phyloP scores from a whole-genome alignment of 2,888 invertebrate species.

The Meteorus colon region DNA sequence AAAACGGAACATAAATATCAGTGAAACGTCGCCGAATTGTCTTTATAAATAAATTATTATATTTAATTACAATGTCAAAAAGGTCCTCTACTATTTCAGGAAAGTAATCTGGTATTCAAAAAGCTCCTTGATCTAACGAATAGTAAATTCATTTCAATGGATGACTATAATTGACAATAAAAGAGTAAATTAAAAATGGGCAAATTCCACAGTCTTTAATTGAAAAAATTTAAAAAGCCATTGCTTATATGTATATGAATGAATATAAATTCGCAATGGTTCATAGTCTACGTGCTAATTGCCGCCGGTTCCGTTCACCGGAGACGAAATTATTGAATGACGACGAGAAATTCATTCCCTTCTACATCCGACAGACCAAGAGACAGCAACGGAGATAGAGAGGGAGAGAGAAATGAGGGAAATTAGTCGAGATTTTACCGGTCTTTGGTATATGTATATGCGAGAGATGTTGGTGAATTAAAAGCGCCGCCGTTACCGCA shows the following conservation, averaged over 20 bases:
- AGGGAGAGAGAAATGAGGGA: constrained; percentile 33
- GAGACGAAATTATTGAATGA: constrained; percentile 41
- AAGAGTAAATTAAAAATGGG: background rate
- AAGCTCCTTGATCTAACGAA: too few species aligned
- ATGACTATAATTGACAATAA: background rate
- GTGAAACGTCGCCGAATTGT: too few species aligned
- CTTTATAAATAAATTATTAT: too few species aligned
- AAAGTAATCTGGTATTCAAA: too few species aligned
- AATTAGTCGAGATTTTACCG: constrained; percentile 57
- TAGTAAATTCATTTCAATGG: background rate
- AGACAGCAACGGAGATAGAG: background rate
- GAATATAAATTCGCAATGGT: background rate
- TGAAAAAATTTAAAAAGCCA: constrained; percentile 29
- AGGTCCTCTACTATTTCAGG: too few species aligned
- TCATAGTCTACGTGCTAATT: constrained; percentile 38
- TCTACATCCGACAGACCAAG: background rate
- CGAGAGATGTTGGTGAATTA: constrained; percentile 60
- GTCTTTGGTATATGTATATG: constrained; percentile 5
- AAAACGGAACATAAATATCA: too few species aligned
- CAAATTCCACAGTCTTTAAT: constrained; percentile 38
- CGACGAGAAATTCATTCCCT: constrained; percentile 19
- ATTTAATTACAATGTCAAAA: too few species aligned
- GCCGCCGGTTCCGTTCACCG: constrained; percentile 23
- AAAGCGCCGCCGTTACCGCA: constrained; percentile 57
- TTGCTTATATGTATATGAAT: background rate